Base-by-base conservation (phyloP, 2,797 vertebrate genomes). In the Phrynocephalus vlangalii region DNA sequence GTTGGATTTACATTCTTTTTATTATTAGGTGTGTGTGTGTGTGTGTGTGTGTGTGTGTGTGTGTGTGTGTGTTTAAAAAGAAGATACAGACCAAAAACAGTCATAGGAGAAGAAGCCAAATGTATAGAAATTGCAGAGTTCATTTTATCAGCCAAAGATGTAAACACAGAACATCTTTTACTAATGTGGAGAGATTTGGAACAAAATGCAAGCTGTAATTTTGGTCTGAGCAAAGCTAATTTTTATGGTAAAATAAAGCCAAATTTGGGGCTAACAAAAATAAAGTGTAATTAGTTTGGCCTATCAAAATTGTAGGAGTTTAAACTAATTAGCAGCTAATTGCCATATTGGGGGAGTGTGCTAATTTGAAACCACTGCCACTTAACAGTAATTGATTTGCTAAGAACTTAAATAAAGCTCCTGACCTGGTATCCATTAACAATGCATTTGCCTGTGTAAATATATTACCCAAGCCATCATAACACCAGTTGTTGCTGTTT, bases 141-240 rank as follows among this genome's bases (percentile, higher is more conserved):
- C 87, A 93, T 67, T 94, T 90, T 94, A 79, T 93, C 93, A 94
- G 89, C 83, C 50, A 89, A 89, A 89, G 89, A 89, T 79, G 91
- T 92, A 94, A 95, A 93, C 87, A 73, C 50, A 28, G 86, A 86
- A 88, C 86, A 93, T 75, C 84, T 87, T 52, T 90, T 76, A 88
- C 56, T 13, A 92, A 87, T 93, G 66, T 95, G 86, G 87, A 85
- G 52, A 77, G 78, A 82, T 88, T 93, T 93, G 90, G 92, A 94
- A 91, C 86, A 87, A n/a, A 93, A 92, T 83, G 82, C 70, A 87
- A 83, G 86, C 87, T 91, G 91, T 93, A 90, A 92, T 88, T 92
- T 91, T 80, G 86, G 92, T 56, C 87, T 80, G 83, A 89, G 86
- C 73, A 79, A 75, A 93, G 87, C 70, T 89, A 89, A 87, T 95